Conservation (phyloP, 1,140 invertebrate genomes). For the Batillaria attramentaria region DNA sequence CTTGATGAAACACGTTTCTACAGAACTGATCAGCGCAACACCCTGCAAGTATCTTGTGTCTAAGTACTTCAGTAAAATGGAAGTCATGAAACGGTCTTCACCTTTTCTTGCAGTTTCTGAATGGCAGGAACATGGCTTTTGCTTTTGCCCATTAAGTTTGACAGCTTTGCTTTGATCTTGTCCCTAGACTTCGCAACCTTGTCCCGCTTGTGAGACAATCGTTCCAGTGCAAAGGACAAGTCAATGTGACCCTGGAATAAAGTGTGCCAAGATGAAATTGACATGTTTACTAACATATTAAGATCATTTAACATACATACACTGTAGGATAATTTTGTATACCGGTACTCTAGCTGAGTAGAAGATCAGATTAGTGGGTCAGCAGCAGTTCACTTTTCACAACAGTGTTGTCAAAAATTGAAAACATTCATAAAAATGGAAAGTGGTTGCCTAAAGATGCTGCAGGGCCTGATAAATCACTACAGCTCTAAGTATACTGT, state of each 20-base stretch:
- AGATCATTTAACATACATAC: background rate
- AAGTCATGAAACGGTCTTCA: background rate
- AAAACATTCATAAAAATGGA: background rate
- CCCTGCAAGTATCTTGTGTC: no score
- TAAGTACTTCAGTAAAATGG: no score
- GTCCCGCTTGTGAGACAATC: conserved; percentile 12
- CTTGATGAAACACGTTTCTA: background rate
- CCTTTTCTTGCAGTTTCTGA: conserved; percentile 31
- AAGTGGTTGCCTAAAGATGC: background rate
- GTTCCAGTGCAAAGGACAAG: conserved; percentile 21
- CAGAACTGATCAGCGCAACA: no score
- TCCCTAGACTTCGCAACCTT: conserved; percentile 22
- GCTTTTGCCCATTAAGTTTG: conserved; percentile 21
- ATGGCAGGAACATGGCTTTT: conserved; percentile 21
- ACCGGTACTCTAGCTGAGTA: background rate
- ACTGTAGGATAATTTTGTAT: background rate
- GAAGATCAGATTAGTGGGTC: background rate
- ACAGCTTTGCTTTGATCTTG: conserved; percentile 19
- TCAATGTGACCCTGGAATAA: conserved; percentile 17
- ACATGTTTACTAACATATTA: background rate
- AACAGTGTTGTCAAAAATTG: background rate
- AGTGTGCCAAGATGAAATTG: background rate
- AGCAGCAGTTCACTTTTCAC: background rate
- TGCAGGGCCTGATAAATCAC: background rate
- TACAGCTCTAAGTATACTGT: background rate